Evolutionary conservation across 30 jellyfish, hydroid and myxozoan species (phyloP), one percentile per base, ranked within the genome.

Genomic region (Chrysaora quinquecirrha): DNA sequence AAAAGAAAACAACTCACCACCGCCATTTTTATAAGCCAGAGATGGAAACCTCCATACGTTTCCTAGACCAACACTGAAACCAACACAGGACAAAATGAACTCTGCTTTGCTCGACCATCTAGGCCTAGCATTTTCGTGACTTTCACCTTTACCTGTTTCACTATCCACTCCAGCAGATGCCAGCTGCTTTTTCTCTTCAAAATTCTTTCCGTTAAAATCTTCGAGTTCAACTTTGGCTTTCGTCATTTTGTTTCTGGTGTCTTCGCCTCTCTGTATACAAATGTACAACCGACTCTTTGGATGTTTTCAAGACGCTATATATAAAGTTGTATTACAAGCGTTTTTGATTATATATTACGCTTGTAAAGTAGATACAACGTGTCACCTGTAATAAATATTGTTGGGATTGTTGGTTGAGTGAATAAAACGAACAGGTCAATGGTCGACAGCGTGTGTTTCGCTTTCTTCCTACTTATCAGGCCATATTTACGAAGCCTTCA

Each of bases 21-120:
- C 97, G 11, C 97, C 97, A 61, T 94, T 90, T 73, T 69, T 64
- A 79, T 83, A 90, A 34, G 97, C 97, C 86, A 90, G 68, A 56
- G 84, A 84, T 23, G 97, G 97, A 54, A 90, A 90, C 56, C 97
- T 60, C 97, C 97, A 90, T 20, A 90, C 94, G 64, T 90, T 90
- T 19, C 97, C 97, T 62, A 90, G 82, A 3, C 97, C 97, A 71
- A 90, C 97, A 25, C 94, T 90, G 69, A 85, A 90, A 12, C 97
- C 97, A 31, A 90, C 61, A 71, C 97, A 90, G 16, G 97, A 90
- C 14, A 90, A 71, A 19, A 90, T 43, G 69, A 90, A 90, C 80
- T 90, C 96, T 14, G 90, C 50, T 79, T 90, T 84, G 76, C 90
- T 90, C 1, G 89, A 91, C 97, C 97, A 90, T 47, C 48, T 83